These are phyloP conservation scores for Deilephila elpenor DNA, from an alignment of 2,888 invertebrate genomes.

Conservation along the genomic window DNA sequence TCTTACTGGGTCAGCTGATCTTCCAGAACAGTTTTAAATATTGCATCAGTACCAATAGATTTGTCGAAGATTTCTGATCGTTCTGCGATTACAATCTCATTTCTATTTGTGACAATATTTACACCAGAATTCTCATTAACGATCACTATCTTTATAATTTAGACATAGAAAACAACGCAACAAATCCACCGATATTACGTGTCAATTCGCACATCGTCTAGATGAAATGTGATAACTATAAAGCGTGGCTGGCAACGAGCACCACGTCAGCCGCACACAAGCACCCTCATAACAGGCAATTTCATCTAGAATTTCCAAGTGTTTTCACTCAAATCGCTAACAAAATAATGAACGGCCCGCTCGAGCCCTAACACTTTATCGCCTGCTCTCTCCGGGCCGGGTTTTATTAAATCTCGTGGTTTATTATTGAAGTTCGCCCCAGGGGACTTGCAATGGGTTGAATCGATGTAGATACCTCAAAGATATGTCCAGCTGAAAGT, in stretches of 20 bases:
- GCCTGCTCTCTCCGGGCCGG: conserved; percentile 64
- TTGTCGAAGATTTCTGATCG: too few species aligned
- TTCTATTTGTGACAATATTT: too few species aligned
- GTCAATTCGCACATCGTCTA: background rate
- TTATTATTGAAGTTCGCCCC: conserved; percentile 66
- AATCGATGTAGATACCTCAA: conserved; percentile 57
- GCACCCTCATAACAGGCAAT: conserved; percentile 61
- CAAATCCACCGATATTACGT: conserved; percentile 10
- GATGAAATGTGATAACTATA: conserved; percentile 6
- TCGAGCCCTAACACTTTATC: conserved; percentile 71
- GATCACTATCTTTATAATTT: too few species aligned
- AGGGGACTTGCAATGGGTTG: conserved; percentile 64
- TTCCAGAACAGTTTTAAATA: too few species aligned
- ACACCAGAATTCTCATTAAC: too few species aligned
- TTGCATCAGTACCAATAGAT: too few species aligned
- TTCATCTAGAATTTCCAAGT: conserved; percentile 70
- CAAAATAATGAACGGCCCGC: conserved; percentile 72
- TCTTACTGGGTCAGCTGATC: too few species aligned
- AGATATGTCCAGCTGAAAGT: conserved; percentile 47
- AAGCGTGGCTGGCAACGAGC: background rate
- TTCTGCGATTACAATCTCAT: too few species aligned
- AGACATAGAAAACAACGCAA: background rate
- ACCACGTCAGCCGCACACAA: background rate
- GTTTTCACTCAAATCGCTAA: conserved; percentile 76
- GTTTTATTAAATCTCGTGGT: conserved; percentile 75